Evolutionary conservation across 1,140 invertebrate species (phyloP).

Genomic region (Drosophila tropicalis): DNA sequence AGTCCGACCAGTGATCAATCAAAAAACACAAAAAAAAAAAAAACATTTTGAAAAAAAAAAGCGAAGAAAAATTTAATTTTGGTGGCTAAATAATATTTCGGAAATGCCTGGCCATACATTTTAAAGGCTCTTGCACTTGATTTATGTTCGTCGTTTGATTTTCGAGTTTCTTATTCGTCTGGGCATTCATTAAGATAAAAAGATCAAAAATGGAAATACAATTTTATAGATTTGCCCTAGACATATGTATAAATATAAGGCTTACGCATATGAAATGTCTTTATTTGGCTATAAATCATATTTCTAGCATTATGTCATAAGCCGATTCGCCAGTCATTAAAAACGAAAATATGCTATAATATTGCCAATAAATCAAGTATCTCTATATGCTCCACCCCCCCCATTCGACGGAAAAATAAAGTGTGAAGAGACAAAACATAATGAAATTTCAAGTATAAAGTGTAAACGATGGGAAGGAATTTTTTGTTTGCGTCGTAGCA

Average conservation of each 20-base stretch:
- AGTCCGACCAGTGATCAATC: conserved; percentile 61
- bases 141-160: conserved; percentile 46
- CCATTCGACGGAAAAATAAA: too few species aligned
- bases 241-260: conserved; percentile 45
- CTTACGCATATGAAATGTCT: conserved; percentile 50
- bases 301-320: conserved; percentile 70
- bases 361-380: conserved; percentile 73
- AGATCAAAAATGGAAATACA: conserved; percentile 49
- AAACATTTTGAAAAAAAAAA: conserved; percentile 22
- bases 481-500: conserved; percentile 26
- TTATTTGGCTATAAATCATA: conserved; percentile 64
- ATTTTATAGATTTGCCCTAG: conserved; percentile 70
- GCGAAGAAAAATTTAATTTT: conserved; percentile 2
- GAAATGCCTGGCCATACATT: conserved; percentile 35
- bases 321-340: conserved; percentile 74
- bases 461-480: conserved; percentile 6
- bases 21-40: conserved; percentile 26
- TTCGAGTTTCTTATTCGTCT: conserved; percentile 10
- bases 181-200: conserved; percentile 24
- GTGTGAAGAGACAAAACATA: neutral
- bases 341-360: conserved; percentile 43
- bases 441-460: neutral
- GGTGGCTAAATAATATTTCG: conserved; percentile 33
- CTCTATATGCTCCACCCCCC: conserved; percentile 6
- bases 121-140: conserved; percentile 39